Base-by-base conservation (phyloP, 2,888 invertebrate genomes). In the Atrina japonica region DNA sequence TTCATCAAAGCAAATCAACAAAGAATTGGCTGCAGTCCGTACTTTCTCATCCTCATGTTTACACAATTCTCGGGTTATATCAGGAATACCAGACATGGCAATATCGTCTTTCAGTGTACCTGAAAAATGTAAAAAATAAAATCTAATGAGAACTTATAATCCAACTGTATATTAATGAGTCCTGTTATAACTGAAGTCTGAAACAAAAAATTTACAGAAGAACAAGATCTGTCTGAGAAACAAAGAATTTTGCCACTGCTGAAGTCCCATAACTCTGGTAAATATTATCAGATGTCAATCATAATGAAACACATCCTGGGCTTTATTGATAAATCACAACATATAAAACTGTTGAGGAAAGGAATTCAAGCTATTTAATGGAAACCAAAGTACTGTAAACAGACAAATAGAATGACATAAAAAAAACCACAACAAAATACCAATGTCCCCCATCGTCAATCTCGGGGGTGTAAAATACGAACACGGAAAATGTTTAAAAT, bases 91-190 rank as follows among this genome's bases (percentile, higher is more conserved):
- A 18, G 84, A 82, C 49, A 70, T 75, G 21, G 83, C 61, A 14
- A 87, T 69, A 47, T 86, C 86, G 43, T 86, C 86, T 49, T 78
- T 76, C 18, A 87, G 73, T 50, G 79, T 78, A 66, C 74, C 88
- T 88, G 83, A 23, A 83, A 80, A 49, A 23, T 25, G 40, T 50
- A 25, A 52, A 41, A 25, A 25, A 29, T 14, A 35, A 16, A 41
- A 58, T 2, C 11, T 53, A 14, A 11, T 25, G 0, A 11, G 14
- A 29, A 25, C n/a, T n/a, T 29, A 7, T 16, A 29, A 53, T 0
- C 11, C 25, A 11, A 21, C 3, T 53, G 53, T 11, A n/a, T 52
- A 16, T 7, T 11, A 23, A 27, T 25, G n/a, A 7, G 3, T 14
- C 9, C 21, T 6, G 40, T 30, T n/a, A 41, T 9, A 1, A 41